phyloP scores from a whole-genome alignment of 2,113 vertebrate species.

The Ophthalmolycus amberensis region DNA sequence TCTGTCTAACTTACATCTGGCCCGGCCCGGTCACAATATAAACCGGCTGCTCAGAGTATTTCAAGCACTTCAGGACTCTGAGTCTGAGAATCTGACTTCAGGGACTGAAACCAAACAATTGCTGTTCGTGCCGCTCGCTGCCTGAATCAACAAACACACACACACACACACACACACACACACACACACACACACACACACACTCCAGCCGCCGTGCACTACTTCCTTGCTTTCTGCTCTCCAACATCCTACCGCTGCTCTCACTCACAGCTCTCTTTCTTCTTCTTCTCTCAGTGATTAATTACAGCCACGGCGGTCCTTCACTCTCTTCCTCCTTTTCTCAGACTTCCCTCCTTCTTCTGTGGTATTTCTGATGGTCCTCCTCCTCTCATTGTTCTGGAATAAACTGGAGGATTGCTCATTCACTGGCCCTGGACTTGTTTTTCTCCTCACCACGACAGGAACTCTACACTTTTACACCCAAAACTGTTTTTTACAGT shows the following conservation, averaged over 20 bases:
- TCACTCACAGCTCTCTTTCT: background rate
- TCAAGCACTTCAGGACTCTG: constrained; percentile 1
- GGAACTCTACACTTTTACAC: too few species aligned
- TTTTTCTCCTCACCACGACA: background rate
- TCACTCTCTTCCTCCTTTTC: constrained; percentile 3
- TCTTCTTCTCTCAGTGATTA: constrained; percentile 40
- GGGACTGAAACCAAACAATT: constrained; percentile 49
- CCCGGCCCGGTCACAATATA: background rate
- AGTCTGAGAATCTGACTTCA: constrained; percentile 48
- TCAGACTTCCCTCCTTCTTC: constrained; percentile 52
- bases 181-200: constrained; percentile 13
- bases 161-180: background rate
- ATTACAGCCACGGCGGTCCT: constrained; percentile 8
- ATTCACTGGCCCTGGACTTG: constrained; percentile 16
- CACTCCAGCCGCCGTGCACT: constrained; percentile 28
- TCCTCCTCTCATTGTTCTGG: constrained; percentile 60
- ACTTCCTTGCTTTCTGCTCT: constrained; percentile 43
- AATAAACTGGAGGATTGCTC: constrained; percentile 26
- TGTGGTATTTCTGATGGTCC: constrained; percentile 16
- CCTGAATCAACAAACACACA: constrained; percentile 50
- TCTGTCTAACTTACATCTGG: too few species aligned
- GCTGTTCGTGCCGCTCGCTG: background rate
- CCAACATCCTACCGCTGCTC: constrained; percentile 4
- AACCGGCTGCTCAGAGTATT: background rate
- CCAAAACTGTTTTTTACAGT: too few species aligned